Evolutionary conservation across 2,888 invertebrate genomes (phyloP), one percentile per base, ranked within the genome.

Genomic region (Brachynemurus nebulosus): DNA sequence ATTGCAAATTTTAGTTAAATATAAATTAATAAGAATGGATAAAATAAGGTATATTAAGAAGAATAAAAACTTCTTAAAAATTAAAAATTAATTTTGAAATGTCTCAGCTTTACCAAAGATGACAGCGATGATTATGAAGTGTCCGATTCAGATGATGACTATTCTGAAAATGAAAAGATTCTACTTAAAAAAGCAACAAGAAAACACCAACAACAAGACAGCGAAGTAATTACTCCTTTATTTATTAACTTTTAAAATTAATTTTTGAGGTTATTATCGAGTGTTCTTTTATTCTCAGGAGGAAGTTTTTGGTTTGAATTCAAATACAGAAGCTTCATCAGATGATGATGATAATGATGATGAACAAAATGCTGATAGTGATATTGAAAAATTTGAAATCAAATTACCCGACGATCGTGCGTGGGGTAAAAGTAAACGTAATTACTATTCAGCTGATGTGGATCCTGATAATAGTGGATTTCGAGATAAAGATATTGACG

Each of bases 401-500:
- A 75, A 78, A 56, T 66, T 89, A 49, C 88, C 88, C 0, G 76
- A 88, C 61, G 71, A 77, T 2, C 80, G 82, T 64, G 89, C 90
- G 16, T 93, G 93, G 93, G 93, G 93, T 37, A 80, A 78, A 57
- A 80, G 80, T 52, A 84, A 82, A 54, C 72, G 69, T 46, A 71
- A 74, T 25, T 95, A 78, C 61, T 92, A 91, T 65, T 78, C 83
- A 41, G 86, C 90, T 1, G 91, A 92, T 67, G 79, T 89, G 12
- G 92, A 92, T 68, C 76, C 81, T 55, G 90, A 91, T 64, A 88
- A 83, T 68, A 76, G 80, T 37, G 79, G 80, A 18, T 63, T 56
- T 48, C 55, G 70, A 51, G 78, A 76, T 30, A 72, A 71, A 53
- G 80, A 83, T 56, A 78, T 81, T 52, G 79, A 80, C 54, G 68